Conservation (phyloP, 2,113 vertebrate genomes). For the Semnopithecus entellus region DNA sequence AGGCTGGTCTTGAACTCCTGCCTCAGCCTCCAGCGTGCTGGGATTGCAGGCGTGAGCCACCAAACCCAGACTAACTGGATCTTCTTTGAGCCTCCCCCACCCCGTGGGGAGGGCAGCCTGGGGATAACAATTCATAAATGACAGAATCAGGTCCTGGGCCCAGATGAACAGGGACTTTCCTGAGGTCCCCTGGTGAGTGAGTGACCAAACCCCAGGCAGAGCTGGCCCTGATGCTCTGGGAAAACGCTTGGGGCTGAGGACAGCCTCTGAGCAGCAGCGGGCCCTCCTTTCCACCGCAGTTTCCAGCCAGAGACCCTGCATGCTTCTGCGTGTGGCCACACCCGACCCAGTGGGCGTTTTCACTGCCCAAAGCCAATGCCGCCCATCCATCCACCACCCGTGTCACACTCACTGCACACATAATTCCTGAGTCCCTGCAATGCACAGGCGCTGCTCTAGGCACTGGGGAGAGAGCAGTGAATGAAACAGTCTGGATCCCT, state of each 20-base stretch:
- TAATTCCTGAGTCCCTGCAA: not conserved
- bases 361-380: not conserved
- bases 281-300: not conserved
- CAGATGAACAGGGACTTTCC: not conserved
- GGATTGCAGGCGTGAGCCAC: too few species aligned
- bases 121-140: not conserved
- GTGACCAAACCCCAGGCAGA: not conserved
- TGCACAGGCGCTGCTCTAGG: not conserved
- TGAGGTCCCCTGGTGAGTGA: not conserved
- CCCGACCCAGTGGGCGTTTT: not conserved
- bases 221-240: not conserved
- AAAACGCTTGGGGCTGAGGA: not conserved
- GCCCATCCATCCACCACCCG: not conserved
- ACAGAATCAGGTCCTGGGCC: not conserved
- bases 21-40: too few species aligned
- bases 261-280: not conserved
- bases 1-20: too few species aligned
- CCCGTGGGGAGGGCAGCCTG: not conserved
- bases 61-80: too few species aligned
- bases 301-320: not conserved
- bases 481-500: not conserved
- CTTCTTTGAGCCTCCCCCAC: not conserved
- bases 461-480: not conserved
- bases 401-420: not conserved
- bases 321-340: accelerated